These are phyloP conservation scores for Phasia obesa DNA, from an alignment of 2,888 invertebrate species.

Conservation along the genomic window DNA sequence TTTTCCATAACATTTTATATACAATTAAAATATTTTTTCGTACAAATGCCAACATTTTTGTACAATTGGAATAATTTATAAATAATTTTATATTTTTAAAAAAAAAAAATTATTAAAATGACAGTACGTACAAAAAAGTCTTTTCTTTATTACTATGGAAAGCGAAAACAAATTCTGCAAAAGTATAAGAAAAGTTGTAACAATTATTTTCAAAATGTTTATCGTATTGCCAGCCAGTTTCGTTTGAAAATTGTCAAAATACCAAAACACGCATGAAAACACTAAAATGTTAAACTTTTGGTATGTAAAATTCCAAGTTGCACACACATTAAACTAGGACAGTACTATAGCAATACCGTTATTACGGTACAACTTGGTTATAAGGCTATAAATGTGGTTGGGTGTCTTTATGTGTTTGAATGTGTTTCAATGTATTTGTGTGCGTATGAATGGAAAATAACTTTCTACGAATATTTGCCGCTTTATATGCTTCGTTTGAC, in stretches of 20 bases:
- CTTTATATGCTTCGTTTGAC: slow-evolving; percentile 63
- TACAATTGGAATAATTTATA: not conserved
- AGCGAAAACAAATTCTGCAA: not conserved
- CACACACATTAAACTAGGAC: not conserved
- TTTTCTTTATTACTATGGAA: not conserved
- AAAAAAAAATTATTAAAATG: no score
- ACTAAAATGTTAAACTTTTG: slow-evolving; percentile 49
- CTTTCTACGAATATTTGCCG: slow-evolving; percentile 59
- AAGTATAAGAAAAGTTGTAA: slow-evolving; percentile 22
- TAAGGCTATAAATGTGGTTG: slow-evolving; percentile 6
- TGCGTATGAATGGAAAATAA: slow-evolving; percentile 16
- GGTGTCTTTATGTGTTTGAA: not conserved
- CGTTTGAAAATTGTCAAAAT: slow-evolving; percentile 60
- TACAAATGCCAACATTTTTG: no score
- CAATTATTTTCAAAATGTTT: slow-evolving; percentile 54
- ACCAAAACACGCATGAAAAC: slow-evolving; percentile 49
- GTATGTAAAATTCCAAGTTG: slow-evolving; percentile 42
- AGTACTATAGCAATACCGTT: slow-evolving; percentile 38
- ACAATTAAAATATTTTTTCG: no score
- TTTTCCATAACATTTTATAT: no score
- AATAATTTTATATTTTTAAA: not conserved
- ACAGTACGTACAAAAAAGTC: not conserved
- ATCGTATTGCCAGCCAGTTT: slow-evolving; percentile 31
- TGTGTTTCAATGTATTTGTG: not conserved
- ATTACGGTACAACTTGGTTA: slow-evolving; percentile 54